Evolutionary conservation across 2,113 vertebrate species (phyloP).

Genomic region (Nibea albiflora): DNA sequence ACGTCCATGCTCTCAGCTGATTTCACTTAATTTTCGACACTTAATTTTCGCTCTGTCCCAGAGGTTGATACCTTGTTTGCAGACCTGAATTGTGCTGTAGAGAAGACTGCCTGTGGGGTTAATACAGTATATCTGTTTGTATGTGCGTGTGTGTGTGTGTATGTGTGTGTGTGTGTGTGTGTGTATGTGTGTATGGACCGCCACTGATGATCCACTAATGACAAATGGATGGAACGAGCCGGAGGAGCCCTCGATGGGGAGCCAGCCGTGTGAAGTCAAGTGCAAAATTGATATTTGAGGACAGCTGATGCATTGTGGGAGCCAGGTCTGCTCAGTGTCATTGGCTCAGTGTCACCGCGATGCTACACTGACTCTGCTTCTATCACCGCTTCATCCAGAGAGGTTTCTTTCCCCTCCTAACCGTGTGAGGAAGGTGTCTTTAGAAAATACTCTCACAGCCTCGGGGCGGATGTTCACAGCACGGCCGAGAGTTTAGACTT

Average conservation of each 20-base stretch:
- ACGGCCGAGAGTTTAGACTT: background rate
- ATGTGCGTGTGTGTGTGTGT: background rate
- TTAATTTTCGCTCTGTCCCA: background rate
- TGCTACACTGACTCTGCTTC: constrained; percentile 51
- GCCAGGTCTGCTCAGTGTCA: constrained; percentile 56
- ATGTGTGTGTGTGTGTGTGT: background rate
- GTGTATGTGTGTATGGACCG: constrained; percentile 8
- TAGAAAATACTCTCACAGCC: constrained; percentile 31
- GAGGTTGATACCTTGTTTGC: background rate
- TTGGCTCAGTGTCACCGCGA: constrained; percentile 50
- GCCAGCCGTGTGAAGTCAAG: constrained; percentile 67
- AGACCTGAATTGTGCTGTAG: background rate
- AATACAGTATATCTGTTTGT: background rate
- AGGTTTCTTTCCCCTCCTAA: background rate
- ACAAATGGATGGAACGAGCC: constrained; percentile 63
- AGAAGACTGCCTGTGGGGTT: background rate
- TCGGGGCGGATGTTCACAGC: constrained; percentile 35
- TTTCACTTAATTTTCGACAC: background rate
- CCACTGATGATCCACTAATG: constrained; percentile 62
- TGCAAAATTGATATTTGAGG: constrained; percentile 74
- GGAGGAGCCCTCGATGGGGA: constrained; percentile 51
- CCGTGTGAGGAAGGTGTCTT: constrained; percentile 11
- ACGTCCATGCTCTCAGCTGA: background rate
- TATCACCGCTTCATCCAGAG: constrained; percentile 48
- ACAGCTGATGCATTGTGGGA: constrained; percentile 71